Base-by-base conservation (phyloP, 1,140 invertebrate genomes). In the Psix sp. region DNA sequence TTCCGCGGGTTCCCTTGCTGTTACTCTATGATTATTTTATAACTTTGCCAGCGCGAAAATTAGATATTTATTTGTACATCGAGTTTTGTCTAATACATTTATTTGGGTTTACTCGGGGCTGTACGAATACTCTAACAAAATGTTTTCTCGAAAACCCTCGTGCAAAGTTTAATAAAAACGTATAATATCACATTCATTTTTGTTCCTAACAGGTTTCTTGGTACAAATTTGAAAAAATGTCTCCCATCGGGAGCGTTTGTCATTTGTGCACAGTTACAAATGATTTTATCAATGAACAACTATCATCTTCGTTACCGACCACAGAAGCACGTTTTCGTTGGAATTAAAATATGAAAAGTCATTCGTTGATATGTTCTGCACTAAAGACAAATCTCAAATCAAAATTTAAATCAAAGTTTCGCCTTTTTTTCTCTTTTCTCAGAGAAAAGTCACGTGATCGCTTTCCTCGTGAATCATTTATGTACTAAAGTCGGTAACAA, bases 141-240 rank as follows among this genome's bases (percentile, higher is more conserved):
- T 45, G 10, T 31, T 16, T 15, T 51, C 16, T 10, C 20, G 18
- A 54, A 54, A 65, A 42, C 15, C 21, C 5, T 36, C 17, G 49
- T 65, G 60, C 63, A 67, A 67, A 57, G 43, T 67, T 57, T 52
- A 57, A 67, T 67, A 52, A 60, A 60, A 42, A 51, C 26, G 20
- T 45, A 52, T 48, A 20, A 20, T 73, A 65, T 73, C 60, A 65
- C 60, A 65, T 63, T 54, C 7, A 59, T 43, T 54, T 52, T 68
- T 60, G 16, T 38, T 20, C 14, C 33, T 65, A 26, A 52, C 15
- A 24, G 24, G 9, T 49, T 33, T 54, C 42, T 33, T 45, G 38
- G 40, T 65, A 65, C 13, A 65, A 65, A 65, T 52, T 40, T 54
- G 33, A 65, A 65, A 52, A 52, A 65, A 33, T 14, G 20, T 5